A percentile compares a stretch with the other conserved stretches of the same genome.
Conservation (phyloP, 1,140 invertebrate genomes). For the Trinorchestia longiramus region DNA sequence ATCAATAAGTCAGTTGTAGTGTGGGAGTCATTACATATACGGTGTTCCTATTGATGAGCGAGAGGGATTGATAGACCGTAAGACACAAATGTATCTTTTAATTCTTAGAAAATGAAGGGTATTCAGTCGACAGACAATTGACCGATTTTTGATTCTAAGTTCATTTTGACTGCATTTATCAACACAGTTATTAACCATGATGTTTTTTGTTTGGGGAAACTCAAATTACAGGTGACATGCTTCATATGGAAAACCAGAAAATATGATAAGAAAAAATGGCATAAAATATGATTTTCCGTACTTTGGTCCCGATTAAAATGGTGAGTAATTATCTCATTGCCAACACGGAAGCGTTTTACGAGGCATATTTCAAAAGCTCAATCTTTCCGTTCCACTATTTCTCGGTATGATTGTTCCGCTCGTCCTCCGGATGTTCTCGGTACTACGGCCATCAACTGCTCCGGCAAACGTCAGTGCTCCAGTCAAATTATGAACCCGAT, state of each 20-base stretch:
- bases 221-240: too few relatives aligned
- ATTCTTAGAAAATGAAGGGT: too few relatives aligned
- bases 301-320: not conserved
- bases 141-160: too few relatives aligned
- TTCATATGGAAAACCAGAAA: not conserved
- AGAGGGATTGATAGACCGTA: too few relatives aligned
- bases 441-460: not conserved
- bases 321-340: not conserved
- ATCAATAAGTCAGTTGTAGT: too few relatives aligned
- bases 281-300: not conserved
- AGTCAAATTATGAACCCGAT: not conserved
- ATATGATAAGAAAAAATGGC: not conserved
- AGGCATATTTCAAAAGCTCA: not conserved
- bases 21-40: too few relatives aligned
- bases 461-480: not conserved
- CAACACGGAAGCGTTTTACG: not conserved
- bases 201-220: too few relatives aligned
- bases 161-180: too few relatives aligned
- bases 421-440: slow-evolving; percentile 38
- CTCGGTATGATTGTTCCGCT: not conserved
- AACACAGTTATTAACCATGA: too few relatives aligned
- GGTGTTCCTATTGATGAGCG: too few relatives aligned
- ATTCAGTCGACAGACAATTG: too few relatives aligned
- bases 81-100: too few relatives aligned
- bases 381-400: not conserved